A percentile compares a stretch with the other conserved stretches of the same genome.
Evolutionary conservation across 2,888 invertebrate genomes (phyloP).

Genomic region (Erebia palarica): DNA sequence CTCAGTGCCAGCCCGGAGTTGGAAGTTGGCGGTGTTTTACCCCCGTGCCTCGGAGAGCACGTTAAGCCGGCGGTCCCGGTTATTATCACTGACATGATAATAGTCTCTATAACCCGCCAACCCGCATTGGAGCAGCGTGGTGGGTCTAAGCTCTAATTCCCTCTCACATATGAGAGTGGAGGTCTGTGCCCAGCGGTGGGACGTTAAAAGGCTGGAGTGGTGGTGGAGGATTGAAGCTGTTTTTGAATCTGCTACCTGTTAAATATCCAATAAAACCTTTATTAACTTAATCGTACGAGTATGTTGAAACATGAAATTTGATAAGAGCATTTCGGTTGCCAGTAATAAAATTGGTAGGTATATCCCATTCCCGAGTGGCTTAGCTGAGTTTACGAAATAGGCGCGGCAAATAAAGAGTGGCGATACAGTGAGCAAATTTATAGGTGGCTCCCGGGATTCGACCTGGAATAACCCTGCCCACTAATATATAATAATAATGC

Average conservation of each 20-base stretch:
- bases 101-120: too few species aligned
- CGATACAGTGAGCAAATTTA: conserved; percentile 64
- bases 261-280: conserved; percentile 31
- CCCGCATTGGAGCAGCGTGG: too few species aligned
- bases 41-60: too few species aligned
- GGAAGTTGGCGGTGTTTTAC: too few species aligned
- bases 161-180: too few species aligned
- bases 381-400: conserved; percentile 61
- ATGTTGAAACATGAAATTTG: conserved; percentile 51
- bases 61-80: too few species aligned
- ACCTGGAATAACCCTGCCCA: conserved; percentile 41
- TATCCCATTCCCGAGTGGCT: conserved; percentile 54
- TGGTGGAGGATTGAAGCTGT: too few species aligned
- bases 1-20: too few species aligned
- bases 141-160: too few species aligned
- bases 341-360: conserved; percentile 63
- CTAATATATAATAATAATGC: conserved; percentile 32
- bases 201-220: too few species aligned
- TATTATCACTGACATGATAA: too few species aligned
- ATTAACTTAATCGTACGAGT: conserved; percentile 32
- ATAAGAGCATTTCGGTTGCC: conserved; percentile 50
- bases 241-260: not conserved
- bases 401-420: conserved; percentile 64
- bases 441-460: conserved; percentile 66
- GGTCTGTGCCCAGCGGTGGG: too few species aligned